Percentiles rank a stretch among this genome's conserved stretches.
These are phyloP conservation scores for Agrilus mali DNA, from an alignment of 2,888 invertebrate species.

Conservation along the genomic window DNA sequence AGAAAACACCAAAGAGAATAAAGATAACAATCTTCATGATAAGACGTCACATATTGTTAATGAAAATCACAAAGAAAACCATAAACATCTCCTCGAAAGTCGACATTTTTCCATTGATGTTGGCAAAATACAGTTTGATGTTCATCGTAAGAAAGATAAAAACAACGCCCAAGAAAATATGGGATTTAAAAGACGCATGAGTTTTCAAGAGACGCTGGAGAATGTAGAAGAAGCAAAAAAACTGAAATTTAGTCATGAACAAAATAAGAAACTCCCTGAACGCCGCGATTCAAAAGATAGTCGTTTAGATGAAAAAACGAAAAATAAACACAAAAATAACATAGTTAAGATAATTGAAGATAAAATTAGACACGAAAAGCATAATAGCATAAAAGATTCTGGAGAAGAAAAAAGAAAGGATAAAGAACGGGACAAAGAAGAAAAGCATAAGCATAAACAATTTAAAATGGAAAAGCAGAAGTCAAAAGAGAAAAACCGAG, in stretches of 20 bases:
- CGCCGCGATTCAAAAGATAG: constrained; percentile 61
- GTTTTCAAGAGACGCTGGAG: constrained; percentile 59
- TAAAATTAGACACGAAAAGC: constrained; percentile 47
- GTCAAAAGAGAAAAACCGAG: constrained; percentile 24
- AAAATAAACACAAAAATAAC: constrained; percentile 47
- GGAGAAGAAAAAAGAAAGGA: constrained; percentile 33
- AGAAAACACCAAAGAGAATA: constrained; percentile 34
- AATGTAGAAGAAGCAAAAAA: constrained; percentile 47
- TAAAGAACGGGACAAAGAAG: constrained; percentile 28
- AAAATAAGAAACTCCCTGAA: constrained; percentile 40
- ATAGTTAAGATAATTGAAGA: constrained; percentile 44
- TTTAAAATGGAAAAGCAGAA: constrained; percentile 26
- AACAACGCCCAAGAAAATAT: constrained; percentile 51
- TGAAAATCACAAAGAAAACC: constrained; percentile 22
- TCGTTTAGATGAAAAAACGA: constrained; percentile 23
- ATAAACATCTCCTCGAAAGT: constrained; percentile 25
- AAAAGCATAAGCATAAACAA: constrained; percentile 17
- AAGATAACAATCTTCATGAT: constrained; percentile 37
- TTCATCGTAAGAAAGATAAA: constrained; percentile 44
- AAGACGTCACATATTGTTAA: constrained; percentile 32
- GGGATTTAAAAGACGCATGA: constrained; percentile 60
- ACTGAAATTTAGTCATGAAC: constrained; percentile 41
- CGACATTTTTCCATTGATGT: constrained; percentile 37
- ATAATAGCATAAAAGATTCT: constrained; percentile 34
- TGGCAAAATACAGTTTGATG: constrained; percentile 33